Evolutionary conservation across 2,888 invertebrate species (phyloP).

Genomic region (Amaurobius ferox): DNA sequence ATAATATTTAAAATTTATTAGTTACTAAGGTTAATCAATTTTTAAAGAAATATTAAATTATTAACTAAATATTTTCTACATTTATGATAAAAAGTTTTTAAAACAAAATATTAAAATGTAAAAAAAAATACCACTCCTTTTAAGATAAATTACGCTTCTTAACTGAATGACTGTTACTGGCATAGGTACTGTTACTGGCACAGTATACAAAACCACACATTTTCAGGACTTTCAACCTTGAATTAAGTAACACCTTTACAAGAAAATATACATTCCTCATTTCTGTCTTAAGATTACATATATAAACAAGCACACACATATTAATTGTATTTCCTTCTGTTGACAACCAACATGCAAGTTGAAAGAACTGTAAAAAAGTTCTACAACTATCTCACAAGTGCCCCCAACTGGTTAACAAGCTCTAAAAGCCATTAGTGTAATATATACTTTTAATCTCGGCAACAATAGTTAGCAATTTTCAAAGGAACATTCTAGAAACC

Average conservation of each 20-base stretch:
- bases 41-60: too few species aligned
- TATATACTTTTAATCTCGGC: conserved; percentile 7
- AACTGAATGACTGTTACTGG: too few species aligned
- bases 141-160: too few species aligned
- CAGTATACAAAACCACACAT: not conserved
- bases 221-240: not conserved
- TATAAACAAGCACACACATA: not conserved
- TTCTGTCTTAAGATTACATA: not conserved
- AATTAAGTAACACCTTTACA: not conserved
- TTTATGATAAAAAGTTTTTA: too few species aligned
- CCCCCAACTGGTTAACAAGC: conserved; percentile 1
- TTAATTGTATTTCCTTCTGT: not conserved
- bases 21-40: too few species aligned
- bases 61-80: too few species aligned
- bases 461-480: not conserved
- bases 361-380: conserved; percentile 7
- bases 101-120: too few species aligned
- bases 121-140: too few species aligned
- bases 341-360: not conserved
- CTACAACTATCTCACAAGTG: conserved; percentile 20
- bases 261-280: not conserved
- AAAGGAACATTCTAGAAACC: conserved; percentile 18
- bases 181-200: too few species aligned
- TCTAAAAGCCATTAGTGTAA: not conserved
- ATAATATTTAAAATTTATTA: too few species aligned